A percentile compares a stretch with the other conserved stretches of the same genome.
Conservation (phyloP, 2,888 invertebrate genomes). For the Ligdia adustata region DNA sequence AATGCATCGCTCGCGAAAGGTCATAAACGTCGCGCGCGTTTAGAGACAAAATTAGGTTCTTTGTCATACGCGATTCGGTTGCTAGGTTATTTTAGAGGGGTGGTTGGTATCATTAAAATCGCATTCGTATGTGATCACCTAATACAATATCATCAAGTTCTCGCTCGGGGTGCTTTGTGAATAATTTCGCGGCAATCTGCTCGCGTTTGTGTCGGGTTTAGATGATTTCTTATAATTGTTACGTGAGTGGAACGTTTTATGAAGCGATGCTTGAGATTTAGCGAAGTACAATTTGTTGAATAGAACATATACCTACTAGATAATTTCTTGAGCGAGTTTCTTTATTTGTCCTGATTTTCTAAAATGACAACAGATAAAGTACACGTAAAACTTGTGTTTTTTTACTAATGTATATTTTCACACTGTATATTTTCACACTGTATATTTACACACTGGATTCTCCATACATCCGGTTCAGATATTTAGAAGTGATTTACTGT, state of each 20-base stretch:
- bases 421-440: too few relatives aligned
- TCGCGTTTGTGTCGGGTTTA: conserved; percentile 73
- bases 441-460: too few relatives aligned
- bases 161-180: conserved; percentile 76
- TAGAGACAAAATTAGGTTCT: conserved; percentile 51
- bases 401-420: too few relatives aligned
- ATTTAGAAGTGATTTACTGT: too few relatives aligned
- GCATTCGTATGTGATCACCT: conserved; percentile 84
- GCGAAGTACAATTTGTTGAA: too few relatives aligned
- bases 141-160: conserved; percentile 84
- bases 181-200: conserved; percentile 83
- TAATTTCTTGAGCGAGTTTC: too few relatives aligned
- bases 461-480: too few relatives aligned
- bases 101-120: conserved; percentile 78
- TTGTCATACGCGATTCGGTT: conserved; percentile 47
- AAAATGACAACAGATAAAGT: too few relatives aligned
- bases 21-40: conserved; percentile 54
- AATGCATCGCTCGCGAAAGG: conserved; percentile 48
- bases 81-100: conserved; percentile 49
- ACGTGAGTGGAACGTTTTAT: conserved; percentile 28
- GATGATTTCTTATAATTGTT: conserved; percentile 69
- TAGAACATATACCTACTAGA: too few relatives aligned
- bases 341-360: too few relatives aligned
- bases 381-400: too few relatives aligned
- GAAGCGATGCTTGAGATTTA: too few relatives aligned